phyloP scores from a whole-genome alignment of 2,113 vertebrate genomes.

The Amia ocellicauda region DNA sequence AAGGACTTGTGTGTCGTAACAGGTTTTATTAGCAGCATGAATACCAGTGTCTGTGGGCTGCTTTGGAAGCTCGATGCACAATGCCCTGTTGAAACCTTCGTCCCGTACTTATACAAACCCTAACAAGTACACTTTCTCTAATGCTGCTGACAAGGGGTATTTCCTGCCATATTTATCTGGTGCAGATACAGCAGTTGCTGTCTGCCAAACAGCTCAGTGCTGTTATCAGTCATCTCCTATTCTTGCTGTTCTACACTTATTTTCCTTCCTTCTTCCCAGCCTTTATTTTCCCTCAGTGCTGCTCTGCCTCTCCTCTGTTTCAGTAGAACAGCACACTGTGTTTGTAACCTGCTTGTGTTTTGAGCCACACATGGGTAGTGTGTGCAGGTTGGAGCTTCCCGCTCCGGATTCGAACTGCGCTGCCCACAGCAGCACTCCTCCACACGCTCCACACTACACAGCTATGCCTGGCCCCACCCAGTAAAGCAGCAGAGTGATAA shows the following conservation, averaged over 20 bases:
- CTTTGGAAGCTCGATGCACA: neutral
- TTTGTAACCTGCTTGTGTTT: too few species aligned
- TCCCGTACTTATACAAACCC: neutral
- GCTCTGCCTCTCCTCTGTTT: neutral
- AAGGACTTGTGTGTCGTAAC: too few species aligned
- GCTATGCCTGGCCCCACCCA: too few species aligned
- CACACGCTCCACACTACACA: too few species aligned
- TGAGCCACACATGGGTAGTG: too few species aligned
- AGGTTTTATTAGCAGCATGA: too few species aligned
- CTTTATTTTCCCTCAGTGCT: neutral
- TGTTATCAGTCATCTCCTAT: constrained; percentile 11
- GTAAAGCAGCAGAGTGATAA: too few species aligned
- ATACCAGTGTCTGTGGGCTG: too few species aligned
- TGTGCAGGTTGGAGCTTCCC: too few species aligned
- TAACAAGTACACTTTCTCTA: neutral
- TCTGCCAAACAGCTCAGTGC: neutral
- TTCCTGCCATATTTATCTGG: neutral
- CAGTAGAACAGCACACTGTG: neutral
- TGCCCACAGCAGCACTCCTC: too few species aligned
- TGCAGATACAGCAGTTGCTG: constrained; percentile 1
- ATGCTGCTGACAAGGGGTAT: neutral
- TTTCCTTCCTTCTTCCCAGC: neutral
- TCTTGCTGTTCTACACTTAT: neutral
- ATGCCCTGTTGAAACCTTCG: neutral
- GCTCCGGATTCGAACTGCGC: too few species aligned